Percentiles rank a stretch among this genome's conserved stretches.
Conservation (phyloP, 1,140 invertebrate genomes). For the Drosophila tropicalis region DNA sequence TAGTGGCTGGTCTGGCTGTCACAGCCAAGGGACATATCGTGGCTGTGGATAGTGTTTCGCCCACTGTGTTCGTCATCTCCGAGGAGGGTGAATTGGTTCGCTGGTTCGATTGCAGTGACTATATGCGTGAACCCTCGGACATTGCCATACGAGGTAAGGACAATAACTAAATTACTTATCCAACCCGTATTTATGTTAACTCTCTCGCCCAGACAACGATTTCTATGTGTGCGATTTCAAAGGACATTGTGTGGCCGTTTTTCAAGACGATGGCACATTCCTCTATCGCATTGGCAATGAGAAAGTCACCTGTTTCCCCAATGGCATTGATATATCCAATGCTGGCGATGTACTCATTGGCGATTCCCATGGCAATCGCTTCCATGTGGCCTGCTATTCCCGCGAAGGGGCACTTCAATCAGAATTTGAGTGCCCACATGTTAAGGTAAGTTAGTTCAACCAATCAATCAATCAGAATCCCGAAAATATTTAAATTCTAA, state of each 20-base stretch:
- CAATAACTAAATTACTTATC: neutral
- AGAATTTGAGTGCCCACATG: constrained; percentile 98
- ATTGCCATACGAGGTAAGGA: constrained; percentile 94
- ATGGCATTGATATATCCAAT: constrained; percentile 98
- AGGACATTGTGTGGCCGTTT: constrained; percentile 98
- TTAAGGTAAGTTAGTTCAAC: constrained; percentile 88
- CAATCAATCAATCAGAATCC: no score
- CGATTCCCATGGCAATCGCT: constrained; percentile 98
- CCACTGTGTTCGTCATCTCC: constrained; percentile 96
- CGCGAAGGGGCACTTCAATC: constrained; percentile 93
- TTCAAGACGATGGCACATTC: constrained; percentile 95
- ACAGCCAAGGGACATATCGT: constrained; percentile 96
- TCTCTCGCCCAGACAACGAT: constrained; percentile 90
- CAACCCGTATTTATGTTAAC: neutral
- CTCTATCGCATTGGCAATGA: constrained; percentile 96
- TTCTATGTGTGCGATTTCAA: constrained; percentile 99
- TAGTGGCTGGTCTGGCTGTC: constrained; percentile 97
- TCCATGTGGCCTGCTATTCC: constrained; percentile 97
- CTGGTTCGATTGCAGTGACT: constrained; percentile 98
- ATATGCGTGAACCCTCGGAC: constrained; percentile 98
- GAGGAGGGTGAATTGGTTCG: constrained; percentile 94
- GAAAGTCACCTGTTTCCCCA: constrained; percentile 97
- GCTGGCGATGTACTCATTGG: constrained; percentile 97
- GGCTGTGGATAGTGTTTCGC: constrained; percentile 98
- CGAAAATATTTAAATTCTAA: no score